These are phyloP conservation scores for Tinea pellionella DNA, from an alignment of 2,888 invertebrate genomes.

Conservation along the genomic window DNA sequence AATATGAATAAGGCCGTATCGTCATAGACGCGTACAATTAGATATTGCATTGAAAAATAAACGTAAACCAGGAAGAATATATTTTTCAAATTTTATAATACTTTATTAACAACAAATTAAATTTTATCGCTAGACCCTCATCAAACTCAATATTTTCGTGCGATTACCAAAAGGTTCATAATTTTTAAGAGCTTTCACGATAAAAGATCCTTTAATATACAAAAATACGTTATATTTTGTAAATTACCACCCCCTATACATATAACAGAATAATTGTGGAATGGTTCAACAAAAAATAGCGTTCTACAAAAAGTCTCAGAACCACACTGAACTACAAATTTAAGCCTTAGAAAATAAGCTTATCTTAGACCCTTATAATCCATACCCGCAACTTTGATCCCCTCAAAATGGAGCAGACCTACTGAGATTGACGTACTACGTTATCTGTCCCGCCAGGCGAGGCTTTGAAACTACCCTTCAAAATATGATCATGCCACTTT, in stretches of 20 bases:
- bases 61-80: neutral
- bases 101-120: neutral
- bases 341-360: conserved; percentile 58
- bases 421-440: conserved; percentile 58
- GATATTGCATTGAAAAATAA: neutral
- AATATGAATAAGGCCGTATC: no score
- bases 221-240: neutral
- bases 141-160: conserved; percentile 6
- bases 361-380: conserved; percentile 67
- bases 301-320: conserved; percentile 20
- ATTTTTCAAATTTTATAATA: neutral
- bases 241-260: neutral
- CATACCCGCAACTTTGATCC: conserved; percentile 61
- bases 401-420: conserved; percentile 53
- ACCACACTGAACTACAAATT: conserved; percentile 39
- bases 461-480: conserved; percentile 37
- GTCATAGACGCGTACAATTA: no score
- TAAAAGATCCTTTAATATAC: neutral
- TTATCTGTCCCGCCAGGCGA: conserved; percentile 54
- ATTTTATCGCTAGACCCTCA: neutral
- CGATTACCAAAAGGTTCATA: neutral
- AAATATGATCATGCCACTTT: conserved; percentile 25
- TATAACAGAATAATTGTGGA: neutral
- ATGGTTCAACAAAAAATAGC: neutral
- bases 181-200: neutral